Evolutionary conservation across 2,888 invertebrate species (phyloP).

Genomic region (Drosophila bunnanda): DNA sequence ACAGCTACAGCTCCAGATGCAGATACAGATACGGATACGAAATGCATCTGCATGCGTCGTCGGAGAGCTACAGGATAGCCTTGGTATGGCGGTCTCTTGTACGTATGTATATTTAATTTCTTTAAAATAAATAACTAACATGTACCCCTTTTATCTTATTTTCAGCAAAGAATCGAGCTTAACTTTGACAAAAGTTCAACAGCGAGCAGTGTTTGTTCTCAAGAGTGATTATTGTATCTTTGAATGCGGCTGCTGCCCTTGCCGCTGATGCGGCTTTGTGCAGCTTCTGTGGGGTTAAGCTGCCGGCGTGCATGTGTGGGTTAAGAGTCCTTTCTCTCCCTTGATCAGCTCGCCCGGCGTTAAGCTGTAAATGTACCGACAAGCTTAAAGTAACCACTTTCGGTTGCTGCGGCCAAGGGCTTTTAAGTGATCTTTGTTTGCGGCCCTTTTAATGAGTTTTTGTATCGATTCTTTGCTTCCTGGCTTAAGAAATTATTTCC

Average conservation of each 20-base stretch:
- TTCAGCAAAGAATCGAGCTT: not conserved
- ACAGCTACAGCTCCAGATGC: constrained; percentile 1
- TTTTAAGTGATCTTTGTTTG: constrained; percentile 4
- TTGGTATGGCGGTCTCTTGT: not conserved
- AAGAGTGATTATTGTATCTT: constrained; percentile 9
- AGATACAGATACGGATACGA: constrained; percentile 13
- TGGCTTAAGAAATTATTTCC: not conserved
- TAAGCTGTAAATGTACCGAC: constrained; percentile 26
- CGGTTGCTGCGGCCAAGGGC: not conserved
- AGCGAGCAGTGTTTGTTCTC: not conserved
- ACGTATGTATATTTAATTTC: not conserved
- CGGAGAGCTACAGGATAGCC: not conserved
- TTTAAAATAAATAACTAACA: not conserved
- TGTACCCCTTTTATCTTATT: not conserved
- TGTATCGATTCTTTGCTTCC: not conserved
- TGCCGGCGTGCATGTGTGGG: not conserved
- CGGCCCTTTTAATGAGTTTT: not conserved
- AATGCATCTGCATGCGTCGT: constrained; percentile 9
- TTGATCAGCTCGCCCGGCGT: constrained; percentile 9
- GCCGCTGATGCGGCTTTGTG: constrained; percentile 8
- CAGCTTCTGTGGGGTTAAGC: constrained; percentile 42
- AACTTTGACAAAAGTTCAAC: not conserved
- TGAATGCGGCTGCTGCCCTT: constrained; percentile 5
- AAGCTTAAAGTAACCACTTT: constrained; percentile 19
- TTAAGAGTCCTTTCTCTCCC: constrained; percentile 17